Conservation (phyloP, 2,888 invertebrate species). For the Chromoteleia sp. region DNA sequence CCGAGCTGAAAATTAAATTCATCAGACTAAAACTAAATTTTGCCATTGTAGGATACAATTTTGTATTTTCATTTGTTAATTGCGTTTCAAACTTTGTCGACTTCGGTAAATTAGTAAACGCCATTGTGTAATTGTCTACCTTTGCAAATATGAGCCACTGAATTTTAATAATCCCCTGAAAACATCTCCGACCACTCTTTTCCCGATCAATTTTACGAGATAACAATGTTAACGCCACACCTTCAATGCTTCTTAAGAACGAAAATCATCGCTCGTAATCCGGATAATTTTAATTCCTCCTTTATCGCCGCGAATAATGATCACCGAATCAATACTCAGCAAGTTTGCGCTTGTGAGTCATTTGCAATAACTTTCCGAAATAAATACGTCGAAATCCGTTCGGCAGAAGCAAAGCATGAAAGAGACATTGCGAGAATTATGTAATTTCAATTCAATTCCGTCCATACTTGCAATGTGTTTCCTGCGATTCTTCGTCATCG, state of each 20-base stretch:
- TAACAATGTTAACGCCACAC: background rate
- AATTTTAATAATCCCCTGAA: slow-evolving; percentile 8
- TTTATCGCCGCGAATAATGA: background rate
- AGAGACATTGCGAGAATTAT: slow-evolving; percentile 11
- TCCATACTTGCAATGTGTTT: background rate
- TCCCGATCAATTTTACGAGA: background rate
- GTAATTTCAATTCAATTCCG: slow-evolving; percentile 3
- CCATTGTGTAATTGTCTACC: slow-evolving; percentile 11
- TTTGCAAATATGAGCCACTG: background rate
- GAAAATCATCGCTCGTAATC: background rate
- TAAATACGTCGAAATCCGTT: slow-evolving; percentile 12
- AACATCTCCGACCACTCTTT: background rate
- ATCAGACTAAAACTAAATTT: too few relatives aligned
- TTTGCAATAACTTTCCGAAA: too few relatives aligned
- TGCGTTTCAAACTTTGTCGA: background rate
- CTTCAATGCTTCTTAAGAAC: background rate
- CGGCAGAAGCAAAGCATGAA: background rate
- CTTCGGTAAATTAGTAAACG: background rate
- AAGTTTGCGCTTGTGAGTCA: too few relatives aligned
- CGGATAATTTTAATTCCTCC: background rate
- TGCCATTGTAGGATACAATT: background rate
- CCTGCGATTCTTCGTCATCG: slow-evolving; percentile 8
- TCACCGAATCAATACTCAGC: slow-evolving; percentile 3
- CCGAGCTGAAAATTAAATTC: too few relatives aligned
- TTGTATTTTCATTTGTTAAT: slow-evolving; percentile 19